Evolutionary conservation across 2,888 invertebrate genomes (phyloP).

Genomic region (Heliconius erato): DNA sequence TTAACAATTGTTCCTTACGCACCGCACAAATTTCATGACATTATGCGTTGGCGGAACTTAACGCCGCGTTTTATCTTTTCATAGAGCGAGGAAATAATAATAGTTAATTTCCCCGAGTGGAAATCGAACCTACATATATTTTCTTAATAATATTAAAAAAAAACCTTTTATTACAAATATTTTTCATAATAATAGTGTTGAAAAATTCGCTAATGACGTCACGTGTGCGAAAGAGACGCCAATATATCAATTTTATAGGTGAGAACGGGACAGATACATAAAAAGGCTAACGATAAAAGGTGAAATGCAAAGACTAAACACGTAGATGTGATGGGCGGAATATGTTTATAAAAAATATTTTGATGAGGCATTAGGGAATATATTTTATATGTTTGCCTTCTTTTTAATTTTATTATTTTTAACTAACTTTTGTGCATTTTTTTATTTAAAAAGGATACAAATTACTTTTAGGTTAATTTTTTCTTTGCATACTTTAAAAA

Average conservation of each 20-base stretch:
- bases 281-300: slow-evolving; percentile 64
- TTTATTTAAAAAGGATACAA: too few relatives aligned
- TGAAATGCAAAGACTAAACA: slow-evolving; percentile 65
- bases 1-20: too few relatives aligned
- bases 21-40: not conserved
- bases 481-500: too few relatives aligned
- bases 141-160: too few relatives aligned
- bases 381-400: too few relatives aligned
- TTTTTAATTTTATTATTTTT: too few relatives aligned
- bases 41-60: not conserved
- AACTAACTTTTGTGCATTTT: too few relatives aligned
- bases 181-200: not conserved
- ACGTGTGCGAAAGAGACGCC: slow-evolving; percentile 26
- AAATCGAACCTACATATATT: not conserved
- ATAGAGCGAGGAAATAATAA: not conserved
- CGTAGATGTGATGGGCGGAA: slow-evolving; percentile 37
- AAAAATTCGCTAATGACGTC: slow-evolving; percentile 35
- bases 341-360: not conserved
- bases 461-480: too few relatives aligned
- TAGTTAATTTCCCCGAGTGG: not conserved
- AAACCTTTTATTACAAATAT: not conserved
- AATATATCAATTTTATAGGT: slow-evolving; percentile 43
- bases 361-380: too few relatives aligned
- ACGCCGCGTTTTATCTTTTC: not conserved
- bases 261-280: slow-evolving; percentile 58